A percentile compares a stretch with the other conserved stretches of the same genome.
Evolutionary conservation across 2,113 vertebrate genomes (phyloP).

Genomic region (Phrynosoma platyrhinos): DNA sequence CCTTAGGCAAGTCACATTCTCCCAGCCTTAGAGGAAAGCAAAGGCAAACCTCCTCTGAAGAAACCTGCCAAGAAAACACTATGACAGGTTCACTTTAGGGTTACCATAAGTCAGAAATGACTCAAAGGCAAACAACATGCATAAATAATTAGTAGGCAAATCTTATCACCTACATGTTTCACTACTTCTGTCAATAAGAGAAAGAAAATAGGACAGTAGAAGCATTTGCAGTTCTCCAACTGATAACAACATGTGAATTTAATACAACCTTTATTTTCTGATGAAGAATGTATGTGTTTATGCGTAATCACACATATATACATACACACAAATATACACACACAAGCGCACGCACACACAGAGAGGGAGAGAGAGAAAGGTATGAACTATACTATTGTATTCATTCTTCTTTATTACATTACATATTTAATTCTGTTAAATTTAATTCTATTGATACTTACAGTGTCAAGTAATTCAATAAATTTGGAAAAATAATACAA

Average conservation of each 20-base stretch:
- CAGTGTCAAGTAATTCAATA: slow-evolving; percentile 96
- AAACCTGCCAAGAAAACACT: no score
- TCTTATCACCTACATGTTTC: neutral
- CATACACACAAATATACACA: neutral
- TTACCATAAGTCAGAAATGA: no score
- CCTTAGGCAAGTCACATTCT: no score
- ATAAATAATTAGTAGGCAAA: neutral
- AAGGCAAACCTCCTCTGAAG: no score
- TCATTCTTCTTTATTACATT: neutral
- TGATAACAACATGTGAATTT: neutral
- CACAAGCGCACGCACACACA: neutral
- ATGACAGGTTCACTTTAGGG: no score
- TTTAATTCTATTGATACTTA: slow-evolving; percentile 78
- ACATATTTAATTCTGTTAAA: neutral
- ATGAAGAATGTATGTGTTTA: neutral
- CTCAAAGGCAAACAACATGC: no score
- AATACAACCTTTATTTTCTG: neutral
- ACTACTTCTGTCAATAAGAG: neutral
- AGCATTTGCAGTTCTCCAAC: neutral
- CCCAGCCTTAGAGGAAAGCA: no score
- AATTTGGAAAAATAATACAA: slow-evolving; percentile 98
- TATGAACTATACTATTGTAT: neutral
- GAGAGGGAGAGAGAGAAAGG: neutral
- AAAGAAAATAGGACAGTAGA: neutral
- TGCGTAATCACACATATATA: no score